phyloP scores from a whole-genome alignment of 2,113 vertebrate species.

The Chrysemys picta region DNA sequence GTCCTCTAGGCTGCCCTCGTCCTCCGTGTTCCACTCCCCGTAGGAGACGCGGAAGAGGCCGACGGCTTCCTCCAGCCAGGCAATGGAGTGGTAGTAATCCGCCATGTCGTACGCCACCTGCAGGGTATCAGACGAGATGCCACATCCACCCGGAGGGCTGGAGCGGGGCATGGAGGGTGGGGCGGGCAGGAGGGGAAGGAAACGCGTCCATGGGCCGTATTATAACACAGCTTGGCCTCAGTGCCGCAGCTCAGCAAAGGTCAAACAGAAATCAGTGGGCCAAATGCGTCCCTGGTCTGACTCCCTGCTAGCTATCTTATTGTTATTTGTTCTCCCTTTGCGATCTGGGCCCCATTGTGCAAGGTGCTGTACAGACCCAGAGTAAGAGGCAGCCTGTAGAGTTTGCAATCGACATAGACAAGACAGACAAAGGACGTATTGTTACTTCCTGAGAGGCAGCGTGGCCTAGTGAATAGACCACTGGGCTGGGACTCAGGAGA shows the following conservation, averaged over 20 bases:
- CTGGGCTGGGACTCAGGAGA: background rate
- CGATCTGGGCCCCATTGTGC: background rate
- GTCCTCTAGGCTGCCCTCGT: slow-evolving; percentile 88
- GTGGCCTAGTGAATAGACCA: background rate
- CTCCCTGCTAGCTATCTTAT: background rate
- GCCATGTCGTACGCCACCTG: slow-evolving; percentile 93
- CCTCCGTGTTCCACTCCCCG: slow-evolving; percentile 85
- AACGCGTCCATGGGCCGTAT: no score
- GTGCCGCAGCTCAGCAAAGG: no score
- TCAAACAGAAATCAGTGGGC: background rate
- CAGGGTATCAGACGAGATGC: background rate
- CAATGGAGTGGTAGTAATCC: slow-evolving; percentile 92
- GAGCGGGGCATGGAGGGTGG: background rate
- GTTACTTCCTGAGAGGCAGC: background rate
- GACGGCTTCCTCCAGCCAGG: slow-evolving; percentile 92
- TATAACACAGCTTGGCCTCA: background rate
- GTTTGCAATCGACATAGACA: background rate
- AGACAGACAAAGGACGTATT: background rate
- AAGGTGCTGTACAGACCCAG: background rate
- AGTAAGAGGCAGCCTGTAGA: background rate
- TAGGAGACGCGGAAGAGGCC: slow-evolving; percentile 85
- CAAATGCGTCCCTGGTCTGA: background rate
- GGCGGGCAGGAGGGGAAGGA: background rate
- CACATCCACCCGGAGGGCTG: rapidly evolving
- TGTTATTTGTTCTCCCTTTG: background rate